A percentile compares a stretch with the other conserved stretches of the same genome.
Evolutionary conservation across 2,888 invertebrate genomes (phyloP).

Genomic region (Andrena bicolor): DNA sequence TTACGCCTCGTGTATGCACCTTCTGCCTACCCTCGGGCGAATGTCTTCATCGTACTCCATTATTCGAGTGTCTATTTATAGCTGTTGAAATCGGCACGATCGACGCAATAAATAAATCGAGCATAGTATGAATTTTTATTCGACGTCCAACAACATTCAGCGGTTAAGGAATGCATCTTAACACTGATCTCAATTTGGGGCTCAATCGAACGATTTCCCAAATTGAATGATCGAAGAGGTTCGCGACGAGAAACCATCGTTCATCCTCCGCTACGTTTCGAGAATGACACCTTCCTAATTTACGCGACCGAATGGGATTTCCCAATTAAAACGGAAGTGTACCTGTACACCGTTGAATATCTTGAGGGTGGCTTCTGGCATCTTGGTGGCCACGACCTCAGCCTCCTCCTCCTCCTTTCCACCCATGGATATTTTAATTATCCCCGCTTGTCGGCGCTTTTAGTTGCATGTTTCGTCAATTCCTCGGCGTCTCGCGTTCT

Average conservation of each 20-base stretch:
- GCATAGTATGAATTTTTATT: too few species aligned
- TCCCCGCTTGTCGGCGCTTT: conserved; percentile 24
- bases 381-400: conserved; percentile 64
- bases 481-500: conserved; percentile 49
- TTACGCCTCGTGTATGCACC: conserved; percentile 5
- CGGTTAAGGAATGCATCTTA: too few species aligned
- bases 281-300: conserved; percentile 1
- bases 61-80: not conserved
- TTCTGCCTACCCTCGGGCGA: not conserved
- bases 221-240: too few species aligned
- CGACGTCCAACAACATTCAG: too few species aligned
- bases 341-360: conserved; percentile 77
- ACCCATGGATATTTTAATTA: conserved; percentile 58
- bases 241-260: too few species aligned
- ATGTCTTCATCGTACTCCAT: conserved; percentile 1
- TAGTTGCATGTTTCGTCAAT: conserved; percentile 59
- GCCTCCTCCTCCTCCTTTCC: conserved; percentile 48
- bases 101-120: too few species aligned
- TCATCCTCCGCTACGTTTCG: too few species aligned
- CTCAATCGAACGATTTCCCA: too few species aligned
- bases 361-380: conserved; percentile 75
- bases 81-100: not conserved
- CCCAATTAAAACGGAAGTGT: conserved; percentile 29
- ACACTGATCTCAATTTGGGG: too few species aligned
- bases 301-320: conserved; percentile 3